Conservation (phyloP, 35 echinoderm and acorn worm species). For the Holothuria glaberrima region DNA sequence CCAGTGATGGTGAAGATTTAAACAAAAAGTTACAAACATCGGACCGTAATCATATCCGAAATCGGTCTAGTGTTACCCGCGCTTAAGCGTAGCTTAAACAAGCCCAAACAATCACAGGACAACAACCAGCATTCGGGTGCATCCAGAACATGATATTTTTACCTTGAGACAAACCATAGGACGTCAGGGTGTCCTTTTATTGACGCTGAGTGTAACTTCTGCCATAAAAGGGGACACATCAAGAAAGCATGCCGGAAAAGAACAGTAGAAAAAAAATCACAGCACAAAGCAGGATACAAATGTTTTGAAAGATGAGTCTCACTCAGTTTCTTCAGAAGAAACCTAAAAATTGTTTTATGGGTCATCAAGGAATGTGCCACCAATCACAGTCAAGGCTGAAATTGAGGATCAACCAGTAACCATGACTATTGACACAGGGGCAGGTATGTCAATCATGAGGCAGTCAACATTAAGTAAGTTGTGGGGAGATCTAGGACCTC, state of each 20-base stretch:
- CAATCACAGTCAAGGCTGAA: neutral
- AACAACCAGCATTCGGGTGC: neutral
- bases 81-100: neutral
- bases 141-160: neutral
- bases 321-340: neutral
- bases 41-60: too few relatives aligned
- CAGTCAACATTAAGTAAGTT: neutral
- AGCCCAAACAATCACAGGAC: neutral
- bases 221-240: neutral
- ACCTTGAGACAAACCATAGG: neutral
- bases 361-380: neutral
- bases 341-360: neutral
- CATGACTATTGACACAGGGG: neutral
- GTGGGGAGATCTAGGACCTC: neutral
- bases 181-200: neutral
- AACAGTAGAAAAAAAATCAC: neutral
- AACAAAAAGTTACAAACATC: too few relatives aligned
- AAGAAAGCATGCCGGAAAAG: neutral
- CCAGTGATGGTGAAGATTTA: too few relatives aligned
- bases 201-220: neutral
- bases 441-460: neutral
- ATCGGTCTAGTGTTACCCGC: too few relatives aligned
- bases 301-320: neutral
- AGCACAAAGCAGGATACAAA: neutral
- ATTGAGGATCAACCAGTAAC: neutral